Base-by-base conservation (phyloP, 1,140 invertebrate species). In the Helicorthomorpha holstii region DNA sequence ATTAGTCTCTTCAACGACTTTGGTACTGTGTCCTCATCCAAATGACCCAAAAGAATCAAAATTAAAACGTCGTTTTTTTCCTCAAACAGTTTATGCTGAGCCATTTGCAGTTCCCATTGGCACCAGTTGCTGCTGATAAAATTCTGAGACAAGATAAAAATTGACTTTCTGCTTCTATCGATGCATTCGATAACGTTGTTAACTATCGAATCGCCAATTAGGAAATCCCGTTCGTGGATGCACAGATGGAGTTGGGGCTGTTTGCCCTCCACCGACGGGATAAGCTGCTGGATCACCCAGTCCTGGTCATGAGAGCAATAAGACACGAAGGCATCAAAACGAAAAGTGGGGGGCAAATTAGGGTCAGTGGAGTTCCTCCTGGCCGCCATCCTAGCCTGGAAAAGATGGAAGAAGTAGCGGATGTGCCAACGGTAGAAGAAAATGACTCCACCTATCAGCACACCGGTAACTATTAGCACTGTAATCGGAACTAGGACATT, bases 41-140 rank as follows among this genome's bases (percentile, higher is more conserved):
- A 45, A 80, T 60, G 10, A 80, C 69, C n/a, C n/a, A n/a, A n/a
- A n/a, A n/a, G n/a, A n/a, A n/a, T n/a, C n/a, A n/a, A n/a, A n/a
- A n/a, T n/a, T 38, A 80, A 58, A 1, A 73, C 72, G 56, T 77
- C 73, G 50, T 73, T 67, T 3, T 61, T 62, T 34, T 67, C 66
- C 51, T 69, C 65, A 0, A 70, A 59, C 48, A 69, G 54, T 19
- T 60, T 61, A 48, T 63, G 61, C 48, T 70, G 64, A 0, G 77
- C 78, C 4, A 78, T 62, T 54, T 77, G 72, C 3, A 75, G 74
- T 60, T 81, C 78, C 70, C 76, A 77, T 25, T 72, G 58, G 59
- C 78, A 80, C 78, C 78, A 81, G 27, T 78, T 73, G 34, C 77
- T 80, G 56, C 72, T 70, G 0, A 74, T 69, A 60, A 80, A 81